Base-by-base conservation (phyloP, 2,113 vertebrate genomes). In the Alethe diademata region DNA sequence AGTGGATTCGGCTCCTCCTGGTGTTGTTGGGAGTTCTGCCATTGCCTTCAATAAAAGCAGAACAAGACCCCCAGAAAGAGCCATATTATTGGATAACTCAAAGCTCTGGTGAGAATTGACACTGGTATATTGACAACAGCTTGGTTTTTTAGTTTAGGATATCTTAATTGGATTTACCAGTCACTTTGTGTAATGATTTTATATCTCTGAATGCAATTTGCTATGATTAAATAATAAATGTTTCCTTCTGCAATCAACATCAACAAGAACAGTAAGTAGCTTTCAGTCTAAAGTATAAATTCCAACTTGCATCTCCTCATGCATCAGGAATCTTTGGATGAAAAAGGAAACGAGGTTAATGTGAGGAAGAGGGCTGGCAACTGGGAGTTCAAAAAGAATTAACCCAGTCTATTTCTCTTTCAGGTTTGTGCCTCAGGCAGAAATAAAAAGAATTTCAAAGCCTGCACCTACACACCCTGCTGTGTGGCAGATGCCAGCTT, bases 101-200 rank as follows among this genome's bases (percentile, higher is more conserved):
- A 78, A 91, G 20, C 42, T 73, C 78, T 87, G 54, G 73, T 90
- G 66, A 85, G 74, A 90, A 72, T 20, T 90, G 54, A 76, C n/a
- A 66, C 24, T 72, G 28, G 18, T 79, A 31, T 81, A 85, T 80
- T 79, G 58, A 85, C 45, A 95, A 92, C 38, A 78, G 45, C 64
- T 89, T 93, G 53, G 35, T 47, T 62, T 53, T 87, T 80, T 24
- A 19, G 66, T 91, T 91, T 83, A 90, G 53, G 70, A 72, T 76
- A 47, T 33, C 58, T 86, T 94, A 84, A 92, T 64, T 81, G 33
- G 43, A 75, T 95, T 85, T 78, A 85, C 48, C 69, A 78, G 50
- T 23, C 64, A 78, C 38, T 94, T 93, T 78, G 54, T 57, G n/a
- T 54, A n/a, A 92, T 86, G 56, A 89, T 79, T 97, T 66, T 91